Percentiles rank a stretch among this genome's conserved stretches.
Conservation (phyloP, 2,113 vertebrate genomes). For the Stigmatopora nigra region DNA sequence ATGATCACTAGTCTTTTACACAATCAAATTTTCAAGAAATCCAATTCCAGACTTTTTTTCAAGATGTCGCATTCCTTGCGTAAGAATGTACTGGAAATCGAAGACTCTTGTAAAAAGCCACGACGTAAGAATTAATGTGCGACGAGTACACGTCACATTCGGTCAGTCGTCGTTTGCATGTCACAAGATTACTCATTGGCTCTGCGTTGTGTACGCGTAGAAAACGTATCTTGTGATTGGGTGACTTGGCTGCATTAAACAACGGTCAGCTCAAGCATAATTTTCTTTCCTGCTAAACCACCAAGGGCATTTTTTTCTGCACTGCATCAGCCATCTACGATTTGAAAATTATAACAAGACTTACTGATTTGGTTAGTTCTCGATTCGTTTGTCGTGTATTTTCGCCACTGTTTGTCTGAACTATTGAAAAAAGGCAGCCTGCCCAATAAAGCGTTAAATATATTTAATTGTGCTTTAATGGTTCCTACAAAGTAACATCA, state of each 20-base stretch:
- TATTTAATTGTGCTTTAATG: neutral
- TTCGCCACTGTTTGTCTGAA: neutral
- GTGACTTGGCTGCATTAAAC: slow-evolving; percentile 44
- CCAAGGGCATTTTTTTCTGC: slow-evolving; percentile 26
- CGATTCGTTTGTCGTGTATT: too few species aligned
- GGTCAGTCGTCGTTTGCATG: neutral
- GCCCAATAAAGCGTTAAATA: neutral
- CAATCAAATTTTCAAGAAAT: too few species aligned
- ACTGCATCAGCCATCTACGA: neutral
- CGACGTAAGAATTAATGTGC: slow-evolving; percentile 6
- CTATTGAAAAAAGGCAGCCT: neutral
- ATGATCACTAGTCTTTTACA: too few species aligned
- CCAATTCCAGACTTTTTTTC: neutral
- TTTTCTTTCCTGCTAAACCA: slow-evolving; percentile 48
- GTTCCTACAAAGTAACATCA: too few species aligned
- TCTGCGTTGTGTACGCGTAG: neutral
- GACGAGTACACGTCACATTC: slow-evolving; percentile 10
- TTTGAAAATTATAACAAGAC: neutral
- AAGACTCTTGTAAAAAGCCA: neutral
- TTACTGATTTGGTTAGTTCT: slow-evolving; percentile 33
- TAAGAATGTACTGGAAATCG: neutral
- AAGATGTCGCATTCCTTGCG: neutral
- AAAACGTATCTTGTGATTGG: slow-evolving; percentile 54
- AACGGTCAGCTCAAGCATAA: rapidly evolving
- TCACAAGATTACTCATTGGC: slow-evolving; percentile 47